phyloP scores from a whole-genome alignment of 2,888 invertebrate genomes.

The Pollenia griseotomentosa region DNA sequence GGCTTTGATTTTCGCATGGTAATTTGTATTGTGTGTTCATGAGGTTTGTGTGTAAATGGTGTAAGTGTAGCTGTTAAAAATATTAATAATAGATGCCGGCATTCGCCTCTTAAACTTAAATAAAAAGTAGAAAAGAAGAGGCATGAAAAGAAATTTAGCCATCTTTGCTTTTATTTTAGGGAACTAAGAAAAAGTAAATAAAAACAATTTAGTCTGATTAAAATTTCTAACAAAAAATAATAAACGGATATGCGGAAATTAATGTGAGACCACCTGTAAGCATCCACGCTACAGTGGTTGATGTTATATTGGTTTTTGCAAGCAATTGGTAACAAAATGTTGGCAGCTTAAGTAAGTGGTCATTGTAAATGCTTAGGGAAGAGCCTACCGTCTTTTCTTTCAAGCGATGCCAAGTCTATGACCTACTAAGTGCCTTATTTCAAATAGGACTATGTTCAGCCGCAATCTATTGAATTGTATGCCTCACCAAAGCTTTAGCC shows the following conservation, averaged over 20 bases:
- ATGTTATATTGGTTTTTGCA: neutral
- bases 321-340: no score
- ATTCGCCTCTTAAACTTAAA: neutral
- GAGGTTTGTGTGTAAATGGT: conserved; percentile 4
- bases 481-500: no score
- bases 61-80: conserved; percentile 22
- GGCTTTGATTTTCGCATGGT: neutral
- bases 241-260: conserved; percentile 29
- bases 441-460: no score
- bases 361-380: no score
- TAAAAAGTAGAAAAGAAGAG: neutral
- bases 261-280: conserved; percentile 32
- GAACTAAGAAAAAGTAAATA: neutral
- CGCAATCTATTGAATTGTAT: no score
- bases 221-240: neutral
- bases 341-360: neutral
- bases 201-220: conserved; percentile 25
- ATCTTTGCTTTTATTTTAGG: conserved; percentile 18
- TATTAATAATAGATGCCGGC: conserved; percentile 20
- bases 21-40: neutral
- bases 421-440: no score
- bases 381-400: no score
- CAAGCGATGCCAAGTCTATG: no score
- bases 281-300: neutral
- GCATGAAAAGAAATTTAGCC: conserved; percentile 32